A percentile compares a stretch with the other conserved stretches of the same genome.
phyloP scores from a whole-genome alignment of 92 coral and sea anemone genomes.

The Bergia puertoricense region DNA sequence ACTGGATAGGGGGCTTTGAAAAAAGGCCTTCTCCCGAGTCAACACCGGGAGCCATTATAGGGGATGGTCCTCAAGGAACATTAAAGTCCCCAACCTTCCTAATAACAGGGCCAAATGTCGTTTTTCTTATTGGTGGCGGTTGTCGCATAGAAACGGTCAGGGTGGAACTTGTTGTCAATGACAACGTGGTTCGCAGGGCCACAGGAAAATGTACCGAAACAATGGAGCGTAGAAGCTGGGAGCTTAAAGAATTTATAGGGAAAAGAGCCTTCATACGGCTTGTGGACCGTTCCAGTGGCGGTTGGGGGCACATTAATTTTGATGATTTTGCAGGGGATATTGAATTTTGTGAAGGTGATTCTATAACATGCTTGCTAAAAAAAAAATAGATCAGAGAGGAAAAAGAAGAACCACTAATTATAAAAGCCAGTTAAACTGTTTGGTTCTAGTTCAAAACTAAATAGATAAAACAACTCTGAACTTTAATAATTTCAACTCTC shows the following conservation, averaged over 20 bases:
- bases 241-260: constrained; percentile 32
- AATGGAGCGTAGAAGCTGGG: constrained; percentile 43
- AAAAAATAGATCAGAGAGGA: background rate
- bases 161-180: constrained; percentile 40
- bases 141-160: constrained; percentile 36
- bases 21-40: constrained; percentile 38
- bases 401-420: background rate
- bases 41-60: constrained; percentile 26
- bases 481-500: too few species aligned
- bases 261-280: constrained; percentile 38
- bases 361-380: background rate
- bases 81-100: constrained; percentile 48
- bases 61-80: constrained; percentile 43
- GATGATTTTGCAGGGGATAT: constrained; percentile 43
- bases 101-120: constrained; percentile 24
- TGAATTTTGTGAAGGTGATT: constrained; percentile 21
- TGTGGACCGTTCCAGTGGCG: constrained; percentile 33
- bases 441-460: too few species aligned
- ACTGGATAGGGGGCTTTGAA: constrained; percentile 53
- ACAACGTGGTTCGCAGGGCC: constrained; percentile 22
- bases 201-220: constrained; percentile 47
- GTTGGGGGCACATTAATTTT: constrained; percentile 52
- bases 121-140: constrained; percentile 58
- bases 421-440: too few species aligned
- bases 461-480: too few species aligned